phyloP scores from a whole-genome alignment of 1,140 invertebrate species.

The Papilio glaucus region DNA sequence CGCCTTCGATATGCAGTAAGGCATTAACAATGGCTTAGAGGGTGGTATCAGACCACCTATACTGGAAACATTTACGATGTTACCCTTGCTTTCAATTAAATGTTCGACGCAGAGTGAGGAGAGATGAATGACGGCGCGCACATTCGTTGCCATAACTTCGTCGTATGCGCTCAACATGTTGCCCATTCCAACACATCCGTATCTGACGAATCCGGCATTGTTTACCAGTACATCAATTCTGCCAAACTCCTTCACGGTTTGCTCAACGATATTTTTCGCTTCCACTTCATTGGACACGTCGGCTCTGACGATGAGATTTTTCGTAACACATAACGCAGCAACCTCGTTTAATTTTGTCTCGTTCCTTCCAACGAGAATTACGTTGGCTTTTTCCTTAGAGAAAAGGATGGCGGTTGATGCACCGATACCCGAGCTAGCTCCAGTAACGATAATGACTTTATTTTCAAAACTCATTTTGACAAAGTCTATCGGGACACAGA shows the following conservation, averaged over 20 bases:
- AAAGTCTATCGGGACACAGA: background rate
- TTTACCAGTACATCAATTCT: conserved; percentile 44
- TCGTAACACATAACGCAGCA: background rate
- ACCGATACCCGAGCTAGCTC: conserved; percentile 6
- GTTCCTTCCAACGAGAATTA: conserved; percentile 9
- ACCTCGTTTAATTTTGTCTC: conserved; percentile 10
- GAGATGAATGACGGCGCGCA: conserved; percentile 35
- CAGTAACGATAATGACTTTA: conserved; percentile 10
- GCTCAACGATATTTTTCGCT: conserved; percentile 28
- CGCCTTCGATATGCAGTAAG: conserved; percentile 44
- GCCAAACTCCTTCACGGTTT: conserved; percentile 36
- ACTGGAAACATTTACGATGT: conserved; percentile 33
- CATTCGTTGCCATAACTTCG: conserved; percentile 41
- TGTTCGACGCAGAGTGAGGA: conserved; percentile 30
- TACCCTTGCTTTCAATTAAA: conserved; percentile 40
- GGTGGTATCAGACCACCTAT: conserved; percentile 35
- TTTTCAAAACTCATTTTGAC: conserved; percentile 17
- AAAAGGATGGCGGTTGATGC: background rate
- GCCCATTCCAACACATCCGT: conserved; percentile 23
- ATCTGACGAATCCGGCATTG: conserved; percentile 39
- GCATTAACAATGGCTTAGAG: conserved; percentile 8
- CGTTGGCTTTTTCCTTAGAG: conserved; percentile 10
- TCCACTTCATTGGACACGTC: conserved; percentile 35
- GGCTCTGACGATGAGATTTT: background rate
- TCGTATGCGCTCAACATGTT: conserved; percentile 34